Evolutionary conservation across 1,140 invertebrate species (phyloP).

Genomic region (Homalodisca vitripennis): DNA sequence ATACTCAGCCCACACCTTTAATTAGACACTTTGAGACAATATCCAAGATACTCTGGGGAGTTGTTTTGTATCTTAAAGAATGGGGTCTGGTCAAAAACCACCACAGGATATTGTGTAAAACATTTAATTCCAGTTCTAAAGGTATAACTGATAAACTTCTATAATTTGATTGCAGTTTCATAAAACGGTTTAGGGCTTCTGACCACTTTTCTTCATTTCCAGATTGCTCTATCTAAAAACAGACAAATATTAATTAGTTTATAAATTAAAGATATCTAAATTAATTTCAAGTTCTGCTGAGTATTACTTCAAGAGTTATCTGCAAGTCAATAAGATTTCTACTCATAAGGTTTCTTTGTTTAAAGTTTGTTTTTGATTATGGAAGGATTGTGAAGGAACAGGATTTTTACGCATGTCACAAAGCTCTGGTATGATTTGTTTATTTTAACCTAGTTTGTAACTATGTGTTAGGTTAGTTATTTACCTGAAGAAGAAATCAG

Average conservation of each 20-base stretch:
- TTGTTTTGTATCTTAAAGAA: neutral
- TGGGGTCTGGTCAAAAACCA: neutral
- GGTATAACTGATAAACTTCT: neutral
- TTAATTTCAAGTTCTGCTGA: neutral
- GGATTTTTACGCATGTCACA: neutral
- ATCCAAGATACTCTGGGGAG: neutral
- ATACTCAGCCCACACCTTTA: slow-evolving; percentile 1
- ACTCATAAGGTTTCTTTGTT: neutral
- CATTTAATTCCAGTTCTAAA: slow-evolving; percentile 2
- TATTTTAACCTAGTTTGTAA: no score
- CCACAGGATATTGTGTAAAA: slow-evolving; percentile 4
- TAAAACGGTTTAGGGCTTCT: neutral
- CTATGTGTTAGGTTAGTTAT: no score
- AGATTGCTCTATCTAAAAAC: neutral
- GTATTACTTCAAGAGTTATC: neutral
- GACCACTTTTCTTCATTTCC: neutral
- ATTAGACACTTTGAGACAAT: neutral
- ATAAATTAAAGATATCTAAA: neutral
- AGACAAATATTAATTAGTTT: neutral
- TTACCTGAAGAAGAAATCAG: no score
- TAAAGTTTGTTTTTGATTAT: neutral
- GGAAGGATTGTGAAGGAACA: no score
- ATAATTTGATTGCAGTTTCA: neutral
- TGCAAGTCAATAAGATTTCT: neutral
- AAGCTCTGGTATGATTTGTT: no score